Base-by-base conservation (phyloP, 2,888 invertebrate species). In the Tridacna gigas region DNA sequence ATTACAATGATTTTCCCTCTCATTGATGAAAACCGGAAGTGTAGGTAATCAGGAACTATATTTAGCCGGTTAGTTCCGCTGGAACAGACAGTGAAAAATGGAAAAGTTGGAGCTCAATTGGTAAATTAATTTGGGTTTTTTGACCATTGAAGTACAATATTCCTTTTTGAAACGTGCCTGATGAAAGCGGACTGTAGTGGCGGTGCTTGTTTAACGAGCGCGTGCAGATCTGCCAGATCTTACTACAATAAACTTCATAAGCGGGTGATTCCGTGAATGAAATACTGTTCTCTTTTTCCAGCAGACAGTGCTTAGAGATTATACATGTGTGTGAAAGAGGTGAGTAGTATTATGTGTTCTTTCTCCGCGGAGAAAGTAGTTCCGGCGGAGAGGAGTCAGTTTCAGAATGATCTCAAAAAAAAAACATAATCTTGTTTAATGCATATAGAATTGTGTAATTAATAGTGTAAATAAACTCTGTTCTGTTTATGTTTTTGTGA, bases 381-480 rank as follows among this genome's bases (percentile, higher is more conserved):
- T 71, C 71, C 71, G 56, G 26, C 51, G 26, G 60, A 78, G 77
- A 51, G 74, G 73, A 79, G 82, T 81, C 84, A 84, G 84, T 84
- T 84, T 84, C 60, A 48, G 26, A 71, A 60, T 79, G 84, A 84
- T 84, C 84, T 84, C 84, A 76, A 75, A 20, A 45, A 51, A 1
- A 47, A 25, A 25, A 51, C 51, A 71, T 71, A 71, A 71, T 71
- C 13, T 20, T 63, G 63, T 63, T 22, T 1, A 25, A 25, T 13
- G 22, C n/a, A 15, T 15, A 61, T 22, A 56, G 56, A 56, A 9
- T 9, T 56, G 56, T 56, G 9, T 56, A 51, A 51, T 13, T 51
- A 11, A 51, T 51, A n/a, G 2, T 37, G 37, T 37, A 37, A 37
- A 37, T 37, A 37, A 37, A 37, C 7, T 37, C 37, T 7, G 7